Base-by-base conservation (phyloP, 2,888 invertebrate genomes). In the Anoplius nigerrimus region DNA sequence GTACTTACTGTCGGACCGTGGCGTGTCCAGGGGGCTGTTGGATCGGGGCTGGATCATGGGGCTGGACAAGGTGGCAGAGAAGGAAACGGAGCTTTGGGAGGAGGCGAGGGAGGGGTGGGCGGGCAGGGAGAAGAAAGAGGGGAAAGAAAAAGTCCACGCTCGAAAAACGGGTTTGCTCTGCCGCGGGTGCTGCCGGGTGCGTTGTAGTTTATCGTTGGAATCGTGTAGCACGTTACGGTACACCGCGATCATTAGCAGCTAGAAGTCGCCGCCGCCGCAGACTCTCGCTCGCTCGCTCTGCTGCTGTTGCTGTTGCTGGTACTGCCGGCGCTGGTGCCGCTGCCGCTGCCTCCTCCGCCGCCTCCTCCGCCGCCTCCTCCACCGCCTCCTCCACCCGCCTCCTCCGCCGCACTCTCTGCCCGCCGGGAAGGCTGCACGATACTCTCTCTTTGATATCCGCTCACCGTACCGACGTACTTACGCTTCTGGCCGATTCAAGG, bases 141-240 rank as follows among this genome's bases (percentile, higher is more conserved):
- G 43, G 53, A 42, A 54, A 60, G 70, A 63, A 75, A 64, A 71
- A 66, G 74, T 65, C 65, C 68, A 78, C 75, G 68, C 46, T 78
- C 71, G 79, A 79, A 78, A 79, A 79, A 76, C 76, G 76, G 70
- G 79, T 78, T 78, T 79, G 72, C 76, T 63, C 54, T 71, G 76
- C 79, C 74, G 76, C 71, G 74, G 79, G 74, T 71, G 76, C 67
- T 66, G 73, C 63, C 69, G 75, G 71, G 69, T 75, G 67, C 76
- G 60, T 64, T 71, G 76, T 75, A 69, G 75, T 78, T 78, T 80
- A 79, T 80, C 77, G 78, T 78, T 66, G 73, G 75, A 77, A 77
- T 80, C 78, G 78, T 80, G 80, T 77, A 80, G 72, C 76, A 67
- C 74, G 81, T 82, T 81, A 82, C 82, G 82, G 81, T 82, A 82